Evolutionary conservation across 1,140 invertebrate genomes (phyloP).

Genomic region (Coptotermes formosanus): DNA sequence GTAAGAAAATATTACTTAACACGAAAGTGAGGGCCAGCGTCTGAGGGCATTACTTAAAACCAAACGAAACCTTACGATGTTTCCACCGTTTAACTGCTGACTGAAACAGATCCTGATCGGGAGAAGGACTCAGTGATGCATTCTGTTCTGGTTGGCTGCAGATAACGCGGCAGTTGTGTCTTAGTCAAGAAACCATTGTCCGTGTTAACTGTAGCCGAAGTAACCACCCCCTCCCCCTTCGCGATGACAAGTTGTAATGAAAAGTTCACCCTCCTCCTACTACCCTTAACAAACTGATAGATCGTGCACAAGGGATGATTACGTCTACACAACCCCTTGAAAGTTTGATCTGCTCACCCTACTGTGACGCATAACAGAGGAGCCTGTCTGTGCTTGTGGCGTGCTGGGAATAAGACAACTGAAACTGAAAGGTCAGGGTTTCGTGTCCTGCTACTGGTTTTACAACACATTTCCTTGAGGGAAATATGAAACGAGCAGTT

Average conservation of each 20-base stretch:
- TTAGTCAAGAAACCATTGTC: not conserved
- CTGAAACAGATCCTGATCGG: not conserved
- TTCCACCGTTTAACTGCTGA: not conserved
- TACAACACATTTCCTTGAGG: not conserved
- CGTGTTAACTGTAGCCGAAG: slow-evolving; percentile 9
- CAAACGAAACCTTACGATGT: not conserved
- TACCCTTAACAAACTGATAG: slow-evolving; percentile 15
- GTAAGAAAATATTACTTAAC: not conserved
- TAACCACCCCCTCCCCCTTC: not conserved
- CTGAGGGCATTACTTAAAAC: not conserved
- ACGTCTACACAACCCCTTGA: slow-evolving; percentile 1
- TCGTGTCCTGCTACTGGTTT: not conserved
- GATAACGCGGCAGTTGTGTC: not conserved
- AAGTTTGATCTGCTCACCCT: not conserved
- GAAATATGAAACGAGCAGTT: not conserved
- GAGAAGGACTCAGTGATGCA: not conserved
- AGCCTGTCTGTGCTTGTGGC: not conserved
- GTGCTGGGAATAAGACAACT: slow-evolving; percentile 6
- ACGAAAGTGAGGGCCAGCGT: no score
- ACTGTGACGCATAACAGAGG: not conserved
- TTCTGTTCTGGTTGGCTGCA: not conserved
- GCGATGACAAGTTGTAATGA: slow-evolving; percentile 11
- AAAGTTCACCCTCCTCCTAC: slow-evolving; percentile 14
- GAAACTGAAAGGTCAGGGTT: not conserved
- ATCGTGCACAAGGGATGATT: slow-evolving; percentile 14